A percentile compares a stretch with the other conserved stretches of the same genome.
phyloP scores from a whole-genome alignment of 2,797 vertebrate genomes.

The Dicrostonyx torquatus region DNA sequence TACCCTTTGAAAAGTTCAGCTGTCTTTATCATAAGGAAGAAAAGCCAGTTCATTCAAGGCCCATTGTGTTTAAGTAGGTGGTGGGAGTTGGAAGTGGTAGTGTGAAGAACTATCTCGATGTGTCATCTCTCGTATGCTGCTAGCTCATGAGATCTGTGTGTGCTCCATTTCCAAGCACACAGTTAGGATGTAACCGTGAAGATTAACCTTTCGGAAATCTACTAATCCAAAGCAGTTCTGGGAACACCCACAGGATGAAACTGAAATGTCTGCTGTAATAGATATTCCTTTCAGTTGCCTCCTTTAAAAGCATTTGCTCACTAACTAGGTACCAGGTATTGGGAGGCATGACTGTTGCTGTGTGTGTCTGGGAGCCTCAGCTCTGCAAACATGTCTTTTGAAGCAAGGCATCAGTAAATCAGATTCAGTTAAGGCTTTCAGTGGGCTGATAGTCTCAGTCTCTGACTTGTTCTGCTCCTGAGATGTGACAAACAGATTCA shows the following conservation, averaged over 20 bases:
- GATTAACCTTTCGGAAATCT: constrained; percentile 47
- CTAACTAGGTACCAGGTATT: not conserved
- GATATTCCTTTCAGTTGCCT: constrained; percentile 18
- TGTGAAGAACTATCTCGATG: not conserved
- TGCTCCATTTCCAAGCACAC: not conserved
- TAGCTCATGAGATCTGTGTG: not conserved
- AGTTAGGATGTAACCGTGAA: not conserved
- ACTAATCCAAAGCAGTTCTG: constrained; percentile 24
- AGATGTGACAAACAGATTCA: constrained; percentile 54
- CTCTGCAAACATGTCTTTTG: constrained; percentile 42
- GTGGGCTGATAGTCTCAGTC: not conserved
- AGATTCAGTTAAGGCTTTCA: constrained; percentile 44
- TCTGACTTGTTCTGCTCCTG: not conserved
- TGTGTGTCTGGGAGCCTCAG: constrained; percentile 45
- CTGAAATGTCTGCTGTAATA: constrained; percentile 12
- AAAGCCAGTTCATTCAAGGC: not conserved
- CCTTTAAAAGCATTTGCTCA: constrained; percentile 30
- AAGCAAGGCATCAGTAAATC: constrained; percentile 13
- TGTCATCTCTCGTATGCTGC: not conserved
- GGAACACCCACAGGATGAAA: not conserved
- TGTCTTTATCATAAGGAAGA: not conserved
- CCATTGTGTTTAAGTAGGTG: not conserved
- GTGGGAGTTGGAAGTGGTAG: not conserved
- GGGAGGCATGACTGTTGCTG: constrained; percentile 37
- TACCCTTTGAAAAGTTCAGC: not conserved